A percentile compares a stretch with the other conserved stretches of the same genome.
phyloP scores from a whole-genome alignment of 2,797 vertebrate genomes.

The Arnoldichthys spilopterus region DNA sequence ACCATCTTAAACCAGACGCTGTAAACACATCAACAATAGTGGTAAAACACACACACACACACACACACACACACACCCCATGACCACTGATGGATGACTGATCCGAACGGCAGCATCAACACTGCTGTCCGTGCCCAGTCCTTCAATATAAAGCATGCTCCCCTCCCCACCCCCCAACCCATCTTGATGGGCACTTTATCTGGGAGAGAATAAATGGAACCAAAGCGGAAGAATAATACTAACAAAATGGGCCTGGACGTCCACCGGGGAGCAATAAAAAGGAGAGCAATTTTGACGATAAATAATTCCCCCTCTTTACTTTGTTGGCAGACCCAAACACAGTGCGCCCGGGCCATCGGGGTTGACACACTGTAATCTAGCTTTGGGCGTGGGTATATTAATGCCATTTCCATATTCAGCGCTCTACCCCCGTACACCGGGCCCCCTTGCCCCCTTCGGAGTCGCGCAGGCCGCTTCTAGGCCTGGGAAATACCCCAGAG shows the following conservation, averaged over 20 bases:
- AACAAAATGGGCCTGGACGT: conserved; percentile 67
- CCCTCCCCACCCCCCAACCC: conserved; percentile 31
- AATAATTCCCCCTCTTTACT: conserved; percentile 68
- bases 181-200: conserved; percentile 59
- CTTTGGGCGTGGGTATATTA: conserved; percentile 80
- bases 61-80: conserved; percentile 48
- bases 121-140: conserved; percentile 30
- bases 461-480: conserved; percentile 63
- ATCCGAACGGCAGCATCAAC: conserved; percentile 34
- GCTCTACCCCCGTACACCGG: conserved; percentile 37
- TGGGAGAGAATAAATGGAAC: conserved; percentile 58
- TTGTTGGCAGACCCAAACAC: conserved; percentile 73
- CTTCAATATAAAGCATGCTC: conserved; percentile 47
- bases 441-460: conserved; percentile 54
- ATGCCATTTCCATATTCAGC: conserved; percentile 83
- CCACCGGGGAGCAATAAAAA: conserved; percentile 74
- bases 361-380: conserved; percentile 79
- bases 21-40: conserved; percentile 73
- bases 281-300: conserved; percentile 74
- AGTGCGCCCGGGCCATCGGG: conserved; percentile 64
- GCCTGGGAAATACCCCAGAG: conserved; percentile 79
- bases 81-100: conserved; percentile 42
- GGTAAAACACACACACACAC: conserved; percentile 63
- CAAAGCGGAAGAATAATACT: conserved; percentile 62
- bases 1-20: conserved; percentile 70